These are phyloP conservation scores for Danio tinwini DNA, from an alignment of 2,797 vertebrate species.

Conservation along the genomic window DNA sequence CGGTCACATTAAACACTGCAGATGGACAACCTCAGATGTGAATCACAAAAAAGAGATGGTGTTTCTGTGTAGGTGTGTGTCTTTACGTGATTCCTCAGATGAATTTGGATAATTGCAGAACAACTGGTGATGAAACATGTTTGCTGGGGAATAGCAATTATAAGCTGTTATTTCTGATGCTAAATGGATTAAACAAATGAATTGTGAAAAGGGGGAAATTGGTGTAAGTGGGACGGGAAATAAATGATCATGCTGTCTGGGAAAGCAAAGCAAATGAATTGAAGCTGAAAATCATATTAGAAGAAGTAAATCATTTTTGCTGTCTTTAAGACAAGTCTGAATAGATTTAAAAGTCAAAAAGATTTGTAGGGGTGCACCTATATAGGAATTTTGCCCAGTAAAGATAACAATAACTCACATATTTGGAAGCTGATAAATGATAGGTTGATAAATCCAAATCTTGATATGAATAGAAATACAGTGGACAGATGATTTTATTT, in stretches of 20 bases:
- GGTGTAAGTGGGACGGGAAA: slow-evolving; percentile 34
- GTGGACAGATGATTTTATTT: too few relatives aligned
- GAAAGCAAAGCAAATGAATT: slow-evolving; percentile 15
- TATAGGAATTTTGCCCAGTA: too few relatives aligned
- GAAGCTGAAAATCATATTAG: slow-evolving; percentile 1
- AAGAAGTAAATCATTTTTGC: neutral
- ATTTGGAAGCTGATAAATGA: too few relatives aligned
- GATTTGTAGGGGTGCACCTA: too few relatives aligned
- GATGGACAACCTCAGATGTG: slow-evolving; percentile 3
- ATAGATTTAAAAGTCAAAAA: slow-evolving; percentile 1
- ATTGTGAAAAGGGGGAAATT: slow-evolving; percentile 41
- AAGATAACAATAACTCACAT: too few relatives aligned
- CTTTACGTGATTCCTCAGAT: slow-evolving; percentile 10
- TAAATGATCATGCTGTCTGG: neutral
- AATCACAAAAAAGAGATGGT: neutral
- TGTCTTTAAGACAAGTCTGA: neutral
- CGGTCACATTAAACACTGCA: slow-evolving; percentile 16
- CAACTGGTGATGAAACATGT: slow-evolving; percentile 17
- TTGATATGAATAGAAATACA: too few relatives aligned
- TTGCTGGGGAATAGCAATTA: slow-evolving; percentile 41
- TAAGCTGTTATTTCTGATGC: slow-evolving; percentile 21
- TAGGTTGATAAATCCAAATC: too few relatives aligned
- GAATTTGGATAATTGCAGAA: slow-evolving; percentile 34
- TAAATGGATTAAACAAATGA: slow-evolving; percentile 50
- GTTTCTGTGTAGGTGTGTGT: slow-evolving; percentile 7